phyloP scores from a whole-genome alignment of 2,888 invertebrate genomes.

The Apoderus coryli region DNA sequence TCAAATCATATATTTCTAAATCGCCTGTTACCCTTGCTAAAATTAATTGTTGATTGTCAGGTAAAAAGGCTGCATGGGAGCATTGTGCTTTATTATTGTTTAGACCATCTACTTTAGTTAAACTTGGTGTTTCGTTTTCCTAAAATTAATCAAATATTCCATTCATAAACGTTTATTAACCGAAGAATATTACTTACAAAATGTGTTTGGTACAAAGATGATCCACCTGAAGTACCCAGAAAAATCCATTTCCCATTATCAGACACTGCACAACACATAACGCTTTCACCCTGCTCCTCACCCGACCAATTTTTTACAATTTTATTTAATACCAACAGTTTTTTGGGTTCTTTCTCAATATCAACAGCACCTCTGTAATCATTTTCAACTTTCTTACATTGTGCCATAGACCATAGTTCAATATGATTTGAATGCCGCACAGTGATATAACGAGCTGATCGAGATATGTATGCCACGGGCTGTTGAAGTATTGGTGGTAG shows the following conservation, averaged over 20 bases:
- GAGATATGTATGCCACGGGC: slow-evolving; percentile 41
- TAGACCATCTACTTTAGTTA: slow-evolving; percentile 27
- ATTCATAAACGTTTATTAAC: too few species aligned
- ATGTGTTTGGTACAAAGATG: slow-evolving; percentile 52
- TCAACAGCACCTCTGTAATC: slow-evolving; percentile 28
- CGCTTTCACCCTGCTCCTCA: slow-evolving; percentile 42
- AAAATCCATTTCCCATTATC: slow-evolving; percentile 56
- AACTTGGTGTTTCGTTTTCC: slow-evolving; percentile 21
- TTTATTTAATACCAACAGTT: slow-evolving; percentile 52
- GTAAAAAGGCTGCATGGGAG: slow-evolving; percentile 31
- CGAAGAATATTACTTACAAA: too few species aligned
- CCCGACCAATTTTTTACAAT: slow-evolving; percentile 26
- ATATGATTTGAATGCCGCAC: slow-evolving; percentile 38
- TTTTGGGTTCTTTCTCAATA: slow-evolving; percentile 42
- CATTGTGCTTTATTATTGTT: slow-evolving; percentile 18
- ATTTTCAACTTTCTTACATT: slow-evolving; percentile 24
- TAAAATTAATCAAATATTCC: slow-evolving; percentile 14
- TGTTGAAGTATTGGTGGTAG: slow-evolving; percentile 56
- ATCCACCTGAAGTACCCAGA: slow-evolving; percentile 52
- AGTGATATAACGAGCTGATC: slow-evolving; percentile 39
- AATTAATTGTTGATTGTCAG: slow-evolving; percentile 31
- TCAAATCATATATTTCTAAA: slow-evolving; percentile 32
- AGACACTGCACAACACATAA: slow-evolving; percentile 56
- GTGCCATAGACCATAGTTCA: slow-evolving; percentile 50
- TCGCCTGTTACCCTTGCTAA: slow-evolving; percentile 30